Evolutionary conservation across 2,888 invertebrate genomes (phyloP).

Genomic region (Alsophila aescularia): DNA sequence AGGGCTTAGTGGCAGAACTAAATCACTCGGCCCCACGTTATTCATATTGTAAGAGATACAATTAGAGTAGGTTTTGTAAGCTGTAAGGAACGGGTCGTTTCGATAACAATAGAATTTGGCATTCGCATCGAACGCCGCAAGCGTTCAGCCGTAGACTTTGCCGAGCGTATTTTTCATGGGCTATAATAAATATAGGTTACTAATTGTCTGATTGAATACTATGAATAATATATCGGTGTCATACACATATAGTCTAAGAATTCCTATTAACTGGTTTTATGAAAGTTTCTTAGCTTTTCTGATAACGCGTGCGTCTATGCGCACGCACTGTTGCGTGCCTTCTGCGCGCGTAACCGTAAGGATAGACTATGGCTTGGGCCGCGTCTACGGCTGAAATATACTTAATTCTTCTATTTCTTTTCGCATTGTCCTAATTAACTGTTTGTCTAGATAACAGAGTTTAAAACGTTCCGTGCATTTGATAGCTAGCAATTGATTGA

Average conservation of each 20-base stretch:
- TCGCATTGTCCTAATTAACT: constrained; percentile 28
- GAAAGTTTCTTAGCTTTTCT: constrained; percentile 23
- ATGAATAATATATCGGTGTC: constrained; percentile 4
- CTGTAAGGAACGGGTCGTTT: constrained; percentile 35
- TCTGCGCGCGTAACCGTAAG: not conserved
- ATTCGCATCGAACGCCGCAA: constrained; percentile 15
- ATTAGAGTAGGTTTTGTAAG: constrained; percentile 40
- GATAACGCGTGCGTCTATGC: not conserved
- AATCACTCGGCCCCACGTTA: constrained; percentile 39
- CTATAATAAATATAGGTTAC: constrained; percentile 32
- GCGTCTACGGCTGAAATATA: constrained; percentile 30
- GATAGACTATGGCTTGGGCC: constrained; percentile 2
- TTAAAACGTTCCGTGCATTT: constrained; percentile 39
- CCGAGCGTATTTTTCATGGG: constrained; percentile 19
- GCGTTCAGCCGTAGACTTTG: constrained; percentile 25
- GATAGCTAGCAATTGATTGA: constrained; percentile 47
- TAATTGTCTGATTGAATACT: constrained; percentile 4
- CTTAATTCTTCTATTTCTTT: constrained; percentile 12
- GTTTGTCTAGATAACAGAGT: constrained; percentile 38
- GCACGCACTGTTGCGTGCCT: not conserved
- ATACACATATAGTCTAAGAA: constrained; percentile 12
- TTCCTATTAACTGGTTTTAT: constrained; percentile 16
- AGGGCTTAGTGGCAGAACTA: constrained; percentile 37
- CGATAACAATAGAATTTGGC: constrained; percentile 23
- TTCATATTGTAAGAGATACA: constrained; percentile 37